A percentile compares a stretch with the other conserved stretches of the same genome.
These are phyloP conservation scores for Leptoteleia sp. DNA, from an alignment of 1,140 invertebrate species.

Conservation along the genomic window DNA sequence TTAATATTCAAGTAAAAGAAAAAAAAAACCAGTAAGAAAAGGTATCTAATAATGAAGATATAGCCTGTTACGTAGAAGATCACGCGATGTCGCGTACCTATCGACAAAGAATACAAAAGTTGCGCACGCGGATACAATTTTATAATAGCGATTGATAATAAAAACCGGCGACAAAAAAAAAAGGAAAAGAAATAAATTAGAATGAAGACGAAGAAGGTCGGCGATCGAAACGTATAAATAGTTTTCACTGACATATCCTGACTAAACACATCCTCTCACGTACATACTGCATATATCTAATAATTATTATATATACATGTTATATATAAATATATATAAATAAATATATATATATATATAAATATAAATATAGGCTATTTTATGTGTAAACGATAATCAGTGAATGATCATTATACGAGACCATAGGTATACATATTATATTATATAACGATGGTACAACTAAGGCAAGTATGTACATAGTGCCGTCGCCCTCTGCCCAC, in stretches of 20 bases:
- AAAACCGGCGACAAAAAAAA: slow-evolving; percentile 1
- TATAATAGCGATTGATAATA: slow-evolving; percentile 68
- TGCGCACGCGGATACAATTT: slow-evolving; percentile 67
- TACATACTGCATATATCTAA: slow-evolving; percentile 77
- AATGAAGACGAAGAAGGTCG: slow-evolving; percentile 66
- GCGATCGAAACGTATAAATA: slow-evolving; percentile 77
- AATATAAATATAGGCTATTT: slow-evolving; percentile 76
- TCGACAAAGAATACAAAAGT: slow-evolving; percentile 48
- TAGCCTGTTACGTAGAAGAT: slow-evolving; percentile 69
- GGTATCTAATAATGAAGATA: slow-evolving; percentile 70
- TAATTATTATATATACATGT: slow-evolving; percentile 66
- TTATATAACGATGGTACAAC: slow-evolving; percentile 78
- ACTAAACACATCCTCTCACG: slow-evolving; percentile 78
- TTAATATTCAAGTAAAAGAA: slow-evolving; percentile 37
- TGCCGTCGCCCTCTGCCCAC: slow-evolving; percentile 75
- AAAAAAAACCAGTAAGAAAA: no score
- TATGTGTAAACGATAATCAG: slow-evolving; percentile 77
- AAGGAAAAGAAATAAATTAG: slow-evolving; percentile 48
- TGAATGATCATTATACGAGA: slow-evolving; percentile 74
- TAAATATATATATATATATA: slow-evolving; percentile 57
- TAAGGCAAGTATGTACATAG: slow-evolving; percentile 81
- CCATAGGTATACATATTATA: slow-evolving; percentile 76
- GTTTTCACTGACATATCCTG: slow-evolving; percentile 81
- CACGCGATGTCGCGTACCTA: slow-evolving; percentile 73
- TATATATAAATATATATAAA: no score